Percentiles rank a stretch among this genome's conserved stretches.
These are phyloP conservation scores for Eulemur macaco DNA, from an alignment of 2,113 vertebrate species.

Conservation along the genomic window DNA sequence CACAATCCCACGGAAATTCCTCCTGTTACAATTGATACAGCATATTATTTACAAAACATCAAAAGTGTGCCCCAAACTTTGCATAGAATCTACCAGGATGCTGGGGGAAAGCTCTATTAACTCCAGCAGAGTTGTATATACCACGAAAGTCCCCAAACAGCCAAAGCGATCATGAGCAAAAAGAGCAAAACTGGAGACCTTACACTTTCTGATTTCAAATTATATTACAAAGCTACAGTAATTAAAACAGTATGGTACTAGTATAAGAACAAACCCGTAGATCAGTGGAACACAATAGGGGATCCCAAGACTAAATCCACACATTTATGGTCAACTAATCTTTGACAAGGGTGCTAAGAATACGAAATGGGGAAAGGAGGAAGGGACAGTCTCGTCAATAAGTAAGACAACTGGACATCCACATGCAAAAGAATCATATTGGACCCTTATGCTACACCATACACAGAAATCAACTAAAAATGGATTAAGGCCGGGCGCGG, in stretches of 20 bases:
- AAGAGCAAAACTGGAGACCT: background rate
- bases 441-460: background rate
- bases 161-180: background rate
- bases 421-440: background rate
- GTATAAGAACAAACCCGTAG: background rate
- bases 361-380: background rate
- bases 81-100: background rate
- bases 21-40: background rate
- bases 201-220: background rate
- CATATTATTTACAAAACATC: conserved; percentile 32
- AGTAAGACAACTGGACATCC: background rate
- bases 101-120: background rate
- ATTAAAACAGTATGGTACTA: background rate
- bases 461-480: background rate
- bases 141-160: background rate
- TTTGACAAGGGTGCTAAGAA: background rate
- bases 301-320: background rate
- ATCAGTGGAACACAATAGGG: background rate
- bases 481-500: background rate
- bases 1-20: background rate
- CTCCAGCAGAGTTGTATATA: background rate
- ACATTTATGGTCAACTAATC: background rate
- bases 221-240: background rate
- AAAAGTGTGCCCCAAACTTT: background rate
- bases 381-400: background rate